These are phyloP conservation scores for Prosapia bicincta DNA, from an alignment of 2,888 invertebrate genomes.

Conservation along the genomic window DNA sequence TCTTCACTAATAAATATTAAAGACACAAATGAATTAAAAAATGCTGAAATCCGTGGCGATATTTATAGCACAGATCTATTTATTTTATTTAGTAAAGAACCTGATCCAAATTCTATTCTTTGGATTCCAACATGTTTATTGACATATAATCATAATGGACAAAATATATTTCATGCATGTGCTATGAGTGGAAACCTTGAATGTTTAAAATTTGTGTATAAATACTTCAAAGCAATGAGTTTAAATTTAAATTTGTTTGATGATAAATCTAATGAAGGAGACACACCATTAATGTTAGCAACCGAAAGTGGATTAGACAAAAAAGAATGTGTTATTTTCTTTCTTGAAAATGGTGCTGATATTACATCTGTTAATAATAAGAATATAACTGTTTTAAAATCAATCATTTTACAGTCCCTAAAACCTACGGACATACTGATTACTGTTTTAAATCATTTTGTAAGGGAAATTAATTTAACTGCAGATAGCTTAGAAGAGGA, in stretches of 20 bases:
- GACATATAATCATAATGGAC: not conserved
- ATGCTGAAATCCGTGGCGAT: constrained; percentile 15
- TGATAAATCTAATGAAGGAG: not conserved
- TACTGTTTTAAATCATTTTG: not conserved
- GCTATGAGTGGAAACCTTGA: constrained; percentile 9
- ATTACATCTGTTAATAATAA: constrained; percentile 7
- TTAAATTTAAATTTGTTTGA: not conserved
- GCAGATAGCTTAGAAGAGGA: not conserved
- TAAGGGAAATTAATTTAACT: not conserved
- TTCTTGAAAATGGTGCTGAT: constrained; percentile 1
- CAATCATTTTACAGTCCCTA: constrained; percentile 3
- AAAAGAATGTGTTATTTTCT: constrained; percentile 14
- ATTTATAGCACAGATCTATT: constrained; percentile 17
- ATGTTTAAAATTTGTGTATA: constrained; percentile 13
- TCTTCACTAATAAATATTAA: not conserved
- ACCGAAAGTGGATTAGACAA: constrained; percentile 2
- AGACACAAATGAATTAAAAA: not conserved
- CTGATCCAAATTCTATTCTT: not conserved
- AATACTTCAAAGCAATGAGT: not conserved
- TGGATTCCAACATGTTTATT: constrained; percentile 14
- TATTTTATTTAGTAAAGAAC: not conserved
- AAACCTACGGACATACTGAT: constrained; percentile 3
- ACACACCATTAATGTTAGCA: constrained; percentile 11
- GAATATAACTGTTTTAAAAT: constrained; percentile 8
- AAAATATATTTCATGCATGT: constrained; percentile 20